A percentile compares a stretch with the other conserved stretches of the same genome.
Evolutionary conservation across 2,113 vertebrate genomes (phyloP).

Genomic region (Coryphaenoides rupestris): DNA sequence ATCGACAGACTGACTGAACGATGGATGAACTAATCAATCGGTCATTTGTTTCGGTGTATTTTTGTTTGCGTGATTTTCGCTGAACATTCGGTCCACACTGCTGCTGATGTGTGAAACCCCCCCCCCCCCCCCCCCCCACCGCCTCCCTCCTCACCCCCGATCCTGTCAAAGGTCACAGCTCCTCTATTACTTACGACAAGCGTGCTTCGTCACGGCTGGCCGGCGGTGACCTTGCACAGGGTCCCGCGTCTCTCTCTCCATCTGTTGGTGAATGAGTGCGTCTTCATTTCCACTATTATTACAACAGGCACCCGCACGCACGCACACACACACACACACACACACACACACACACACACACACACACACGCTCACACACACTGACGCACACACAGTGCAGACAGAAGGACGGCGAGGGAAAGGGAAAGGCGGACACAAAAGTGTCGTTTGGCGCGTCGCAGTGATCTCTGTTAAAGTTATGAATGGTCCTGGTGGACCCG

Average conservation of each 20-base stretch:
- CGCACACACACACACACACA: conserved; percentile 7
- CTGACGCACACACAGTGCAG: neutral
- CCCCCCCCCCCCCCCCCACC: conserved; percentile 13
- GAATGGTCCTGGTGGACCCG: conserved; percentile 38
- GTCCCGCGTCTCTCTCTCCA: conserved; percentile 32
- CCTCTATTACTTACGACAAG: conserved; percentile 60
- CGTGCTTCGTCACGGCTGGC: conserved; percentile 54
- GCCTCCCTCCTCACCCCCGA: conserved; percentile 22
- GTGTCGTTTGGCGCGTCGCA: neutral
- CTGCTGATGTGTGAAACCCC: conserved; percentile 51
- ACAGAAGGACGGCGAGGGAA: neutral
- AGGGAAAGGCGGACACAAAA: conserved; percentile 3
- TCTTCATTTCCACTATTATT: conserved; percentile 34
- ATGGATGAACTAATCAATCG: too few species aligned
- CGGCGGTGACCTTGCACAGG: conserved; percentile 59
- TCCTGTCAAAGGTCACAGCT: conserved; percentile 53
- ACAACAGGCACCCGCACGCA: neutral
- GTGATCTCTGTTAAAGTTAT: conserved; percentile 55
- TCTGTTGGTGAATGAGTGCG: conserved; percentile 11
- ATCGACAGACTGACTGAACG: too few species aligned
- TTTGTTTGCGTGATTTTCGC: too few species aligned
- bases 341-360: neutral
- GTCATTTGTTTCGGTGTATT: too few species aligned
- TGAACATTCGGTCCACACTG: conserved; percentile 17
- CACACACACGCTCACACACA: neutral